Evolutionary conservation across 2,888 invertebrate species (phyloP), one percentile per base, ranked within the genome.

Genomic region (Diaprepes abbreviatus): DNA sequence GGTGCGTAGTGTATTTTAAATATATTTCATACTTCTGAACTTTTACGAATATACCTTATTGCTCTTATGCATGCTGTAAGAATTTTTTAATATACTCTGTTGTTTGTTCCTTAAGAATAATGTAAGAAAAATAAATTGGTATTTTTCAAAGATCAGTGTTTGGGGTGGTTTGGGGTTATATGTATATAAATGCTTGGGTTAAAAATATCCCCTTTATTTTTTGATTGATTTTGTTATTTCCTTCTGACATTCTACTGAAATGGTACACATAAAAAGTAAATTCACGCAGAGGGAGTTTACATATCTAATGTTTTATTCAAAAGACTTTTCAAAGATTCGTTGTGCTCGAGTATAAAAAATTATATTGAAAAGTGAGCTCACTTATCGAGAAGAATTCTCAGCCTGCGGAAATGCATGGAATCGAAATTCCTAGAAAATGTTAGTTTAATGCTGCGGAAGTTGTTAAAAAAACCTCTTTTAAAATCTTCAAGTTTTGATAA

Each of bases 301-400:
- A 57, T 58, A 48, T 48, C 66, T 58, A 58, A 66, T 66, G 66
- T 66, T 66, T 66, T 66, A 66, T 66, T 66, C 66, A 66, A 31
- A 36, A 58, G 45, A 24, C 31, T 16, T 33, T 35, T 55, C 59
- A 38, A 55, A 43, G 40, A 40, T 54, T 40, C 52, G 35, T 38
- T 36, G 19, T 31, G 63, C 19, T 17, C 2, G 63, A 10, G 38
- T 52, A 21, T 21, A 64, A 55, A 64, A 54, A 64, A 55, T 43
- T 64, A 64, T 38, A 64, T 43, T 40, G 50, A 38, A 52, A 63
- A 63, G 54, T 54, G 40, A 50, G 35, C 24, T 21, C 43, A 59
- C 43, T 50, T 62, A 48, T 62, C 24, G 48, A 14, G 48, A 38
- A 45, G 19, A 24, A 35, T 62, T 14, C 16, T 36, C 28, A 38